Evolutionary conservation across 2,888 invertebrate species (phyloP).

Genomic region (Syritta pipiens): DNA sequence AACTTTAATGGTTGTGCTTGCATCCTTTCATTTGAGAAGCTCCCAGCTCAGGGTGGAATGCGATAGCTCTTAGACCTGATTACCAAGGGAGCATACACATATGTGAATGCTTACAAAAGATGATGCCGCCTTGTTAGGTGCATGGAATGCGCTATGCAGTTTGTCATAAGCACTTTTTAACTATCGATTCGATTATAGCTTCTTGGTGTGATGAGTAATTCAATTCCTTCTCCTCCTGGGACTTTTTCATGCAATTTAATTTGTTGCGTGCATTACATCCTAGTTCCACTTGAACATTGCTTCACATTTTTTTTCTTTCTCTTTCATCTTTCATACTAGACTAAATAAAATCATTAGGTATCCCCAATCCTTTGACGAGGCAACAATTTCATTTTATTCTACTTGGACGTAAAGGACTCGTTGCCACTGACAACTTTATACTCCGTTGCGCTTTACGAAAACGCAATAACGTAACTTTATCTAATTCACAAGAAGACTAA

Average conservation of each 20-base stretch:
- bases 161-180: conserved; percentile 65
- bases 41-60: conserved; percentile 12
- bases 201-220: not conserved
- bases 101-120: conserved; percentile 43
- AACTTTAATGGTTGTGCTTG: conserved; percentile 56
- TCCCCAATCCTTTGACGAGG: conserved; percentile 34
- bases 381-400: conserved; percentile 44
- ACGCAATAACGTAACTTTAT: conserved; percentile 9
- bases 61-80: conserved; percentile 43
- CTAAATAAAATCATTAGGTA: conserved; percentile 34
- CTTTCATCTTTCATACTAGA: not conserved
- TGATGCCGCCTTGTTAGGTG: conserved; percentile 18
- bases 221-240: not conserved
- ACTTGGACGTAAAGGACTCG: conserved; percentile 13
- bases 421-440: conserved; percentile 46
- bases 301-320: no score
- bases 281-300: conserved; percentile 7
- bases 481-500: not conserved
- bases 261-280: conserved; percentile 26
- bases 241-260: conserved; percentile 50
- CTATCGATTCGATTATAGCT: conserved; percentile 64
- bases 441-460: not conserved
- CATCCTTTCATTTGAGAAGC: conserved; percentile 19
- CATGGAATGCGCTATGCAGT: conserved; percentile 40
- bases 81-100: conserved; percentile 26